phyloP scores from a whole-genome alignment of 1,140 invertebrate species.

The Andricus grossulariae region DNA sequence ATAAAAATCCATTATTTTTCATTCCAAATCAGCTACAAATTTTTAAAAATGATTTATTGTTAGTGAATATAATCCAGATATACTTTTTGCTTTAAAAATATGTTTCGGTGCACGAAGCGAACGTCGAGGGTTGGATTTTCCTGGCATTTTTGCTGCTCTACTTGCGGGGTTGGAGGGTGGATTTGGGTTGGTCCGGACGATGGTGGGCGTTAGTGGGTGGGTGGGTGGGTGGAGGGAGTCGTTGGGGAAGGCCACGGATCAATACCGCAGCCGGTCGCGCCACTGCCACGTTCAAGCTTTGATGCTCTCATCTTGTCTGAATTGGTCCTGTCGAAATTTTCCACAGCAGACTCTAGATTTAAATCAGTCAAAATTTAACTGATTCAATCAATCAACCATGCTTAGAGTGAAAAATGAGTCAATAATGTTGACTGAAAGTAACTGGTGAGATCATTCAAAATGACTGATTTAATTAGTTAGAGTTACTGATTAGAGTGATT shows the following conservation, averaged over 20 bases:
- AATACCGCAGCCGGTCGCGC: slow-evolving; percentile 71
- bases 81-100: background rate
- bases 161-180: slow-evolving; percentile 55
- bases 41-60: background rate
- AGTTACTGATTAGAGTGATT: no score
- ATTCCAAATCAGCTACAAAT: no score
- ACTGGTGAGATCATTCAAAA: no score
- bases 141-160: slow-evolving; percentile 52
- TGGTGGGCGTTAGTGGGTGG: no score
- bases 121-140: background rate
- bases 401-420: no score
- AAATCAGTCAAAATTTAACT: no score
- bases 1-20: no score
- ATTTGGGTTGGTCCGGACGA: slow-evolving; percentile 64
- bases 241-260: slow-evolving; percentile 67
- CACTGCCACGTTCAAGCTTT: slow-evolving; percentile 57
- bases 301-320: slow-evolving; percentile 28
- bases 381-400: no score
- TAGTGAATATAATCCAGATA: background rate
- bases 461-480: no score
- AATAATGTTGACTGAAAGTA: no score
- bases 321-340: slow-evolving; percentile 29
- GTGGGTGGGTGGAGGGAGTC: slow-evolving; percentile 58
- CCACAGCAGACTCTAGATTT: background rate
- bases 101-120: background rate